A percentile compares a stretch with the other conserved stretches of the same genome.
Evolutionary conservation across 2,113 vertebrate genomes (phyloP).

Genomic region (Pyxicephalus adspersus): DNA sequence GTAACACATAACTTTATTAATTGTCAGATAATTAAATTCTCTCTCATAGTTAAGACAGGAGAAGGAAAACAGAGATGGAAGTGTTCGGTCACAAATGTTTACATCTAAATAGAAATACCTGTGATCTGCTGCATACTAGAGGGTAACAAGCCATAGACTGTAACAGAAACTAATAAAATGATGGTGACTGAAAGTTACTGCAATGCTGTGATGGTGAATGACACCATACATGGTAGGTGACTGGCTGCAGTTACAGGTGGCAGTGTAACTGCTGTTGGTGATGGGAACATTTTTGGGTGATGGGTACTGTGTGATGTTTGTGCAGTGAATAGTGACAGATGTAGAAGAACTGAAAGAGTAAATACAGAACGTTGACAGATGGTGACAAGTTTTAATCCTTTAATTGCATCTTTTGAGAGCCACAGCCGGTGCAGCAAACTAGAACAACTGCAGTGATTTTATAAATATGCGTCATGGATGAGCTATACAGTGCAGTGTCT

Average conservation of each 20-base stretch:
- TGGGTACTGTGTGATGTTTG: neutral
- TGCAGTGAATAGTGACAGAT: neutral
- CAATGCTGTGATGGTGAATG: too few species aligned
- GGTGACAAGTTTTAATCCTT: neutral
- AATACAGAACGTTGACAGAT: conserved; percentile 8
- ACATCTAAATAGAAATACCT: too few species aligned
- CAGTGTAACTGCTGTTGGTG: neutral
- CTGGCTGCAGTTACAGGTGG: neutral
- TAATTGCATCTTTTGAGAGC: neutral
- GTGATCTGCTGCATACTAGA: too few species aligned
- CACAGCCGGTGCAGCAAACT: neutral
- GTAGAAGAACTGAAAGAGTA: neutral
- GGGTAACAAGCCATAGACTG: too few species aligned
- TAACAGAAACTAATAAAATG: too few species aligned
- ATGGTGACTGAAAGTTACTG: too few species aligned
- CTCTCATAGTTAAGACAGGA: too few species aligned
- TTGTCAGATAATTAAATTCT: too few species aligned
- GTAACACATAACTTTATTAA: too few species aligned
- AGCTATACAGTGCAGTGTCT: neutral
- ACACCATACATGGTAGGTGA: too few species aligned
- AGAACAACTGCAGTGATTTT: neutral
- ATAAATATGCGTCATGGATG: neutral
- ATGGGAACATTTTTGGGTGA: neutral
- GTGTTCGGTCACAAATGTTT: too few species aligned
- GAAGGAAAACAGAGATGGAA: too few species aligned